Evolutionary conservation across 2,113 vertebrate species (phyloP).

Genomic region (Melospiza melodia): DNA sequence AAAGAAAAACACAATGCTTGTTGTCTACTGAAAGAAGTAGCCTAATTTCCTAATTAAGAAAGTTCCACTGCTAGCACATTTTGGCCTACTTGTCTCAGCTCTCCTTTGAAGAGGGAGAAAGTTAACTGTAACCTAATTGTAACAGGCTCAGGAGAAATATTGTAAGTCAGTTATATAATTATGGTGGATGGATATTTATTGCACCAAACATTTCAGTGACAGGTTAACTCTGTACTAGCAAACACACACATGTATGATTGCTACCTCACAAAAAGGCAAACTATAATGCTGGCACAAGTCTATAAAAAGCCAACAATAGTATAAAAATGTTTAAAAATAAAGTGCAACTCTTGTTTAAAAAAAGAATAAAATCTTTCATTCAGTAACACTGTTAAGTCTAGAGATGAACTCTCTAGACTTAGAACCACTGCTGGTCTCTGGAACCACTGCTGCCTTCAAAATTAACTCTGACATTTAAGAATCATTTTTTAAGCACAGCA

Average conservation of each 20-base stretch:
- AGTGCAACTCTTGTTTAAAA: not conserved
- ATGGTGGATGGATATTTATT: not conserved
- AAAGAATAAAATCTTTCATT: not conserved
- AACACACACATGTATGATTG: not conserved
- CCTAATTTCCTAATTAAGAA: slow-evolving; percentile 53
- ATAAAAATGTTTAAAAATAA: not conserved
- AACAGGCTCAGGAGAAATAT: slow-evolving; percentile 19
- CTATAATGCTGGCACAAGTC: not conserved
- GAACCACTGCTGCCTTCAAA: not conserved
- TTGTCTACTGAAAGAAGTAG: slow-evolving; percentile 5
- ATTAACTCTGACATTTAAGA: not conserved
- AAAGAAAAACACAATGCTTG: not conserved
- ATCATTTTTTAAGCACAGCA: not conserved
- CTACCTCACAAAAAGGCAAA: not conserved
- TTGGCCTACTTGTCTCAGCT: slow-evolving; percentile 69
- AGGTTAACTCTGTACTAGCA: not conserved
- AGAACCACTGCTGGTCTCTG: not conserved
- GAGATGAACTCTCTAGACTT: not conserved
- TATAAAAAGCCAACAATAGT: not conserved
- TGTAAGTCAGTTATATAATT: slow-evolving; percentile 45
- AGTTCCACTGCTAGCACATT: slow-evolving; percentile 49
- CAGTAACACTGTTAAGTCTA: not conserved
- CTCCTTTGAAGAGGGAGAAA: slow-evolving; percentile 26
- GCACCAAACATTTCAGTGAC: not conserved
- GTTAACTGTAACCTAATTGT: slow-evolving; percentile 69